Base-by-base conservation (phyloP, 2,888 invertebrate species). In the Ditylenchus weischeri region DNA sequence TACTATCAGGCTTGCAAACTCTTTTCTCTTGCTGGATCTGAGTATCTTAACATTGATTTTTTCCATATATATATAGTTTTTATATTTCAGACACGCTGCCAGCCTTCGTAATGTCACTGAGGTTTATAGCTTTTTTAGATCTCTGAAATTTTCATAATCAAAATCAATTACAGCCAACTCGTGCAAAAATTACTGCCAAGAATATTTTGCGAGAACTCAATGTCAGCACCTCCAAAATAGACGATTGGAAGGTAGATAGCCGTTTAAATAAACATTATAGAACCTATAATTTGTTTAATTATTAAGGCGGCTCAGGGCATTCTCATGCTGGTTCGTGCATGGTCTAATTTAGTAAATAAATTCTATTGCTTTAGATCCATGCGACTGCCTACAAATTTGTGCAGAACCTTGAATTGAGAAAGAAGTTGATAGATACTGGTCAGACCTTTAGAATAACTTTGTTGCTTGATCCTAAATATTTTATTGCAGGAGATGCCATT, bases 1-100 rank as follows among this genome's bases (percentile, higher is more conserved):
- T 80, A 80, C 71, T 80, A 80, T 70, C 74, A 76, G 59, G 76
- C 76, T 0, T 77, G 77, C 66, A 54, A 54, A 10, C 54, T 54
- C 15, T 54, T 54, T 29, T 23, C 54, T 54, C n/a, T 54, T 11
- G 29, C 54, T 54, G 54, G 54, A 23, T 29, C 54, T 21, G 23
- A 63, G 38, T 48, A 63, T 49, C 8, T 18, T 11, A 13, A n/a
- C 0, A 19, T 19, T 50, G 13, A 18, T 38, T 54, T 58, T 62
- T 19, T 36, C n/a, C 38, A 6, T 59, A 8, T 15, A 11, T 57
- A 8, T 43, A n/a, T 19, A 51, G 23, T 21, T 65, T 60, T 60
- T 61, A 49, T 69, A 70, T 23, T 54, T 54, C 54, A 54, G 54
- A 21, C 23, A 54, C 10, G 54, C 54, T 23, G 54, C 43, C 43